These are phyloP conservation scores for Zoanthus sansibaricus DNA, from an alignment of 92 coral and sea anemone species.

Conservation along the genomic window DNA sequence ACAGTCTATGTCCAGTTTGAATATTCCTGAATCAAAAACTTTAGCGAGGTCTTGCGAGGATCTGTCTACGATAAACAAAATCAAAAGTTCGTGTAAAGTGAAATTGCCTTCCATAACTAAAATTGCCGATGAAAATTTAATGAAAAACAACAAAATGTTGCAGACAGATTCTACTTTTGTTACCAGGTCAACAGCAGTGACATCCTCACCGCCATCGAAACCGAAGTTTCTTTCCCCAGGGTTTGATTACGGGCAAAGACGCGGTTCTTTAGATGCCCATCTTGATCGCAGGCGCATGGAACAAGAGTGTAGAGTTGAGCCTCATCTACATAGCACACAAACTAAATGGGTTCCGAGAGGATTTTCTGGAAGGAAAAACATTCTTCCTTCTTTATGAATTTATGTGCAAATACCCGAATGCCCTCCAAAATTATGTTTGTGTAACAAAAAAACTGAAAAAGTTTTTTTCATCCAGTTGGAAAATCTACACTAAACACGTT, in stretches of 20 bases:
- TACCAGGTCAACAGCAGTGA: slow-evolving; percentile 54
- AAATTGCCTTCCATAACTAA: slow-evolving; percentile 63
- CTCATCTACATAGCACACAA: slow-evolving; percentile 51
- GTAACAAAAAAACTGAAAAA: too few species aligned
- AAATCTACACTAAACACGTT: too few species aligned
- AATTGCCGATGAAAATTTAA: slow-evolving; percentile 9
- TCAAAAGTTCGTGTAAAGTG: slow-evolving; percentile 31
- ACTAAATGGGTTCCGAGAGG: slow-evolving; percentile 88
- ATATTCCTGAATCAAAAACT: slow-evolving; percentile 33
- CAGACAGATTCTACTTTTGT: slow-evolving; percentile 61
- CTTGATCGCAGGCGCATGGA: slow-evolving; percentile 62
- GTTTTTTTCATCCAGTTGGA: too few species aligned
- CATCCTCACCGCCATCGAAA: slow-evolving; percentile 61
- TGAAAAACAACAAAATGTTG: slow-evolving; percentile 1
- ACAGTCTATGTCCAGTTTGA: slow-evolving; percentile 40
- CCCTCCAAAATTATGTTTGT: too few species aligned
- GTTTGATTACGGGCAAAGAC: slow-evolving; percentile 75
- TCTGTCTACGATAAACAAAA: slow-evolving; percentile 60
- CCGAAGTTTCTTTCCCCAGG: slow-evolving; percentile 60
- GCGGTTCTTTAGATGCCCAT: slow-evolving; percentile 77
- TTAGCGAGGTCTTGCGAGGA: slow-evolving; percentile 80
- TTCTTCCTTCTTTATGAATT: slow-evolving; percentile 55
- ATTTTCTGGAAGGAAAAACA: slow-evolving; percentile 44
- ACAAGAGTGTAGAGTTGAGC: slow-evolving; percentile 30
- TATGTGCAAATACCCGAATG: too few species aligned